Conservation (phyloP, 1,140 invertebrate species). For the Bathynomus jamesi region DNA sequence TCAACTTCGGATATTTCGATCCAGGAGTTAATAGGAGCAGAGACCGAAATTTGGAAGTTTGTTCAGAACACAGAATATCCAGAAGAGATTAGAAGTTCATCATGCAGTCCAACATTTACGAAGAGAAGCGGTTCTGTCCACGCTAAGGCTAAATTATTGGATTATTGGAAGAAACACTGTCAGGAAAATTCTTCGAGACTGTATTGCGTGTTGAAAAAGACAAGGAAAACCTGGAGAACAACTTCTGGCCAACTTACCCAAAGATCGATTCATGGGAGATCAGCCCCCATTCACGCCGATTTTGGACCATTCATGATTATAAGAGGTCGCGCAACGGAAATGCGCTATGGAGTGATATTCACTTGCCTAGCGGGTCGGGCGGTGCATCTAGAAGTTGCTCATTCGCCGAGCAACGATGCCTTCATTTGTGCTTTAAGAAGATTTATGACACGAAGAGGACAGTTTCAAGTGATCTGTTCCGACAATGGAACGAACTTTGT, state of each 20-base stretch:
- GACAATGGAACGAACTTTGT: slow-evolving; percentile 42
- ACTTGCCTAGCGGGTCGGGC: slow-evolving; percentile 38
- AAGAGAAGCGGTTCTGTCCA: slow-evolving; percentile 2
- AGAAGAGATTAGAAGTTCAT: neutral
- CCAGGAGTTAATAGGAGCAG: slow-evolving; percentile 1
- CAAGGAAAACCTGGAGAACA: slow-evolving; percentile 2
- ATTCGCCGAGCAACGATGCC: slow-evolving; percentile 33
- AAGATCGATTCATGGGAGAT: slow-evolving; percentile 13
- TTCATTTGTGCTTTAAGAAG: slow-evolving; percentile 39
- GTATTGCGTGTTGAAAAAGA: neutral
- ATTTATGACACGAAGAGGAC: slow-evolving; percentile 38
- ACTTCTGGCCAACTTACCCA: slow-evolving; percentile 25
- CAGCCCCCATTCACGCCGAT: slow-evolving; percentile 33
- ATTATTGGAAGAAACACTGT: slow-evolving; percentile 17
- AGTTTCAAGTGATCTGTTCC: slow-evolving; percentile 29
- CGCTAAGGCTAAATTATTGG: slow-evolving; percentile 7
- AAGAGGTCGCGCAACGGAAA: slow-evolving; percentile 27
- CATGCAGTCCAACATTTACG: slow-evolving; percentile 10
- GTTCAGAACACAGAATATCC: neutral
- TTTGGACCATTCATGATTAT: slow-evolving; percentile 36
- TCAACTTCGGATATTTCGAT: neutral
- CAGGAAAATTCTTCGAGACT: neutral
- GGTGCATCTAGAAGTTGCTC: slow-evolving; percentile 39
- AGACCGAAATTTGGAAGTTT: neutral
- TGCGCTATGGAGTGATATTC: slow-evolving; percentile 33